Base-by-base conservation (phyloP, 2,797 vertebrate genomes). In the Decapterus maruadsi region DNA sequence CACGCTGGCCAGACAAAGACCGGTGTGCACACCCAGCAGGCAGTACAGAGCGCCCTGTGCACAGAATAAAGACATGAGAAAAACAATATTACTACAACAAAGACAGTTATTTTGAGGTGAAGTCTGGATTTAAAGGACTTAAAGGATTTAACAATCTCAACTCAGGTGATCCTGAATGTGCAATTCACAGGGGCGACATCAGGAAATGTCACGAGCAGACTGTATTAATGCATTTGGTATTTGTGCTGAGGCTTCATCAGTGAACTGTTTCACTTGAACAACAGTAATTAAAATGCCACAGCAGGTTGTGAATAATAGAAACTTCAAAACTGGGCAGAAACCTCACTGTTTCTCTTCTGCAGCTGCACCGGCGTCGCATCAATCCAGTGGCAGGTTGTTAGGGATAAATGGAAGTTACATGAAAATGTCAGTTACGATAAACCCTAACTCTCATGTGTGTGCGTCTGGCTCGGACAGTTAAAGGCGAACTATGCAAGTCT, bases 41-140 rank as follows among this genome's bases (percentile, higher is more conserved):
- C 98, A 99, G 92, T 99, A 99, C 88, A 99, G 95, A 78, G 98
- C 97, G 69, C 98, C 98, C 98, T 99, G 76, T 19, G 16, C 3
- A 81, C 17, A 54, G 46, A 68, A 29, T 19, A 38, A 43, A 10
- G 31, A 63, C 36, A 54, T 8, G 8, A 3, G 29, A 53, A 3
- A 14, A 4, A 26, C 29, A 8, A 14, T 8, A 51, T 13, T 40
- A 26, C 38, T n/a, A 19, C 1, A 65, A 20, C 9, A 4, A 36
- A 36, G 7, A 50, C 2, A 10, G 34, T 4, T 34, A 10, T 9
- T n/a, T 3, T 0, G 10, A 14, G 38, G 26, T 11, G 16, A 45
- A 69, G 62, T 54, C 31, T 66, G 43, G 53, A 51, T 63, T 12
- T 38, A 60, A 73, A 73, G 67, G 66, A 42, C 8, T 36, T 36